These are phyloP conservation scores for Choristoneura fumiferana DNA, from an alignment of 1,140 invertebrate species.

Conservation along the genomic window DNA sequence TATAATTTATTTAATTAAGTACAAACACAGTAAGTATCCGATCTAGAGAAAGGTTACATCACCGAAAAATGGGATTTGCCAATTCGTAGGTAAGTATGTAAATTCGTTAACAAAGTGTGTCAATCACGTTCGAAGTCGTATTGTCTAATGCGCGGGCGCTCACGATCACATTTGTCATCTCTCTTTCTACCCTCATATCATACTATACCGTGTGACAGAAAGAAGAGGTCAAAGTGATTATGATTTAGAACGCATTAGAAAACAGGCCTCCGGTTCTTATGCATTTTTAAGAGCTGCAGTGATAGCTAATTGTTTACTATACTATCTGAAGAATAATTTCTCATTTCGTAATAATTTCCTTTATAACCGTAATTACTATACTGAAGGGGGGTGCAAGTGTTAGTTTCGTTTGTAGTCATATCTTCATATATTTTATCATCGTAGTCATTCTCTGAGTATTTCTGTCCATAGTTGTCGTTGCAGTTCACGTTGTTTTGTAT, in stretches of 20 bases:
- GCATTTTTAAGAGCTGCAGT: conserved; percentile 18
- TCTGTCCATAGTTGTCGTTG: conserved; percentile 47
- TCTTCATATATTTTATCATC: conserved; percentile 63
- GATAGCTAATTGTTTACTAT: conserved; percentile 55
- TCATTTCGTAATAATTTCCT: conserved; percentile 63
- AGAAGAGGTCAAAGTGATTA: too few species aligned
- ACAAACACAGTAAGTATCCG: background rate
- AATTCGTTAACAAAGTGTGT: too few species aligned
- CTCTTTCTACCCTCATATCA: too few species aligned
- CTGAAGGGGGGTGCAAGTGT: conserved; percentile 37
- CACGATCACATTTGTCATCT: too few species aligned
- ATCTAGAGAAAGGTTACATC: background rate
- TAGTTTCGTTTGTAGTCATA: conserved; percentile 34
- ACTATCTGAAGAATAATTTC: conserved; percentile 54
- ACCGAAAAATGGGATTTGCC: background rate
- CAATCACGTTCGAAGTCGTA: too few species aligned
- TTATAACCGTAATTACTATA: conserved; percentile 66
- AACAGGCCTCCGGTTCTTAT: too few species aligned
- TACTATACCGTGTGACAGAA: too few species aligned
- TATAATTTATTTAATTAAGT: conserved; percentile 13
- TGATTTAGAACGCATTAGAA: too few species aligned
- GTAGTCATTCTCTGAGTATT: conserved; percentile 64
- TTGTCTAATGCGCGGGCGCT: too few species aligned
- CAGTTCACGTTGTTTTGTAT: conserved; percentile 39
- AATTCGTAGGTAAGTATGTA: too few species aligned